Evolutionary conservation across 1,140 invertebrate genomes (phyloP), one percentile per base, ranked within the genome.

Genomic region (Meloidogyne hapla): DNA sequence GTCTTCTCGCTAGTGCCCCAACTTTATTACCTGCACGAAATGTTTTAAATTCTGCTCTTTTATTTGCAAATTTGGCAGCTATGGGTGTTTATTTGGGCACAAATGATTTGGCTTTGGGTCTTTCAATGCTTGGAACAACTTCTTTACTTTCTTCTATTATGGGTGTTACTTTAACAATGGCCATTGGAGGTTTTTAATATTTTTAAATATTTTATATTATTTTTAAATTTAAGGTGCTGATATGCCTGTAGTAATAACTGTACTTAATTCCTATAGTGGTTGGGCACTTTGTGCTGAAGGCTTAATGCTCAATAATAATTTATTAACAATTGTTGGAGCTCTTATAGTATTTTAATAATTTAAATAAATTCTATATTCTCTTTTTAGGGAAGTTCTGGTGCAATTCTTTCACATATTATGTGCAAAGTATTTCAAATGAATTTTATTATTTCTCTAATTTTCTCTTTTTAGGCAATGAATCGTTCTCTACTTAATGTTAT

Each of bases 351-450:
- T n/a, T n/a, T n/a, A n/a, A n/a, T n/a, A n/a, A n/a, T n/a, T n/a
- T n/a, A n/a, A n/a, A n/a, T n/a, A n/a, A n/a, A n/a, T n/a, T n/a
- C n/a, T n/a, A n/a, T n/a, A n/a, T n/a, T n/a, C n/a, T n/a, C n/a
- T n/a, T n/a, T n/a, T n/a, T n/a, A n/a, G n/a, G 94, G 94, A 66
- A 93, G 92, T 42, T 94, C 92, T 79, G 94, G 94, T 86, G 94
- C 93, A 69, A 95, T 95, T 88, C 90, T 95, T 2, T 94, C 93
- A 0, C 94, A 95, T 88, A 95, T 95, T 81, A 95, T 95, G 94
- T 95, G 94, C 90, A 93, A 93, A 89, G 92, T 83, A 62, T 40
- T 6, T 18, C 28, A 15, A 33, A n/a, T n/a, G 4, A 62, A 33
- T 77, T 18, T 5, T 23, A n/a, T 56, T 33, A 23, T 9, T 15